Evolutionary conservation across 30 jellyfish, hydroid and myxozoan species (phyloP).

Genomic region (Catostylus mosaicus): DNA sequence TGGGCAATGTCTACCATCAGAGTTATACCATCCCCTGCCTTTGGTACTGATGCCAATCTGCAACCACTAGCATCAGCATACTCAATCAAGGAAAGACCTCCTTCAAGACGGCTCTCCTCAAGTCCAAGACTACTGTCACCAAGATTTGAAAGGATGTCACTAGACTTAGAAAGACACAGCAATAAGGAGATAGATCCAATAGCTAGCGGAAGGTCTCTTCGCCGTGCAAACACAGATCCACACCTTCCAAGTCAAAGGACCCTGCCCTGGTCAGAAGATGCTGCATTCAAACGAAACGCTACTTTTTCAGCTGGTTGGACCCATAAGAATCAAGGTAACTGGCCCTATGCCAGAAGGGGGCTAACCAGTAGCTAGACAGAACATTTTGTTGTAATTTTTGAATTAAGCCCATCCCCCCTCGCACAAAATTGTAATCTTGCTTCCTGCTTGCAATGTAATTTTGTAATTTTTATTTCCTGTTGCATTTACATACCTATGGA

Average conservation of each 20-base stretch:
- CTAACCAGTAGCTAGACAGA: too few relatives aligned
- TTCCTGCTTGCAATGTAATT: too few relatives aligned
- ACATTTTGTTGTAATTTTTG: too few relatives aligned
- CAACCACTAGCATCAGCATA: not conserved
- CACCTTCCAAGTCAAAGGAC: not conserved
- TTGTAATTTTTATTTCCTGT: too few relatives aligned
- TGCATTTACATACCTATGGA: too few relatives aligned
- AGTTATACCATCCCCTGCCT: conserved; percentile 13
- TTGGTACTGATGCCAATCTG: not conserved
- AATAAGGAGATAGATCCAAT: not conserved
- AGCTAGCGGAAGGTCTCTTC: not conserved
- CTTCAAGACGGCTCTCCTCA: conserved; percentile 5
- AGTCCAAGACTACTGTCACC: conserved; percentile 23
- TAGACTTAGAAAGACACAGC: not conserved
- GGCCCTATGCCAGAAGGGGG: too few relatives aligned
- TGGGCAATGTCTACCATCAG: not conserved
- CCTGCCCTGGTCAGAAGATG: conserved; percentile 10
- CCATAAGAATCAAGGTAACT: not conserved
- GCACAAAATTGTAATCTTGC: too few relatives aligned
- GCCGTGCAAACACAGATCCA: conserved; percentile 39
- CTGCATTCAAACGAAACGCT: not conserved
- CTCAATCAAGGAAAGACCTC: not conserved
- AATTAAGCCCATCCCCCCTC: too few relatives aligned
- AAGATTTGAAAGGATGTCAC: not conserved
- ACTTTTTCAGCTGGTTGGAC: not conserved